Base-by-base conservation (phyloP, 2,888 invertebrate genomes). In the Lomographa bimaculata region DNA sequence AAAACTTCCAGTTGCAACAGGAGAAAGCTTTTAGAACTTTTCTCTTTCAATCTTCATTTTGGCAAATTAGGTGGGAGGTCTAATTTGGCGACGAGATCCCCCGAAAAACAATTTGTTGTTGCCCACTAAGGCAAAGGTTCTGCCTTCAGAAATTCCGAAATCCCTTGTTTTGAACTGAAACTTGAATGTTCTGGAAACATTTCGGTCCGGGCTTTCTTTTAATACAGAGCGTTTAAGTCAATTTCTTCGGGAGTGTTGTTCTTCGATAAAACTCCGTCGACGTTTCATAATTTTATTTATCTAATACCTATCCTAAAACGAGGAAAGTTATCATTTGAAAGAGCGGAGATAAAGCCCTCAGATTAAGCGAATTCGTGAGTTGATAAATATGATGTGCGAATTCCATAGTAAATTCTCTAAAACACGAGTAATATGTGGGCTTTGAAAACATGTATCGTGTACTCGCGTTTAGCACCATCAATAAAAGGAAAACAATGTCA, bases 21-120 rank as follows among this genome's bases (percentile, higher is more conserved):
- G 30, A 54, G 55, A 71, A 71, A 68, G 64, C 76, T 70, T 64
- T 73, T 52, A 67, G 52, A 75, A 74, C 54, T 69, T 71, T 61
- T 44, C 53, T 52, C 41, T 54, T 61, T 61, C 56, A 58, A 59
- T 65, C 63, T 61, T 58, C 45, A 56, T 65, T 68, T 66, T 53
- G 32, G 46, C 29, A 51, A 64, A 64, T 63, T 61, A 57, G 50
- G 54, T 53, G 46, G 41, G 43, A 30, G 37, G 54, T 54, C 54
- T 55, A 62, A 67, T 70, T 67, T 57, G 26, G 40, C 42, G 48
- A 45, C 48, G 27, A 47, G 42, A 45, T 55, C 25, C 53, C 42
- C 36, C 24, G 24, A 28, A 39, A 47, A 57, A 60, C 47, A 55
- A 48, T 50, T 48, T 52, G 25, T 46, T 42, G 45, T 36, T 36